phyloP scores from a whole-genome alignment of 1,140 invertebrate genomes.

The Drosophila leontia region DNA sequence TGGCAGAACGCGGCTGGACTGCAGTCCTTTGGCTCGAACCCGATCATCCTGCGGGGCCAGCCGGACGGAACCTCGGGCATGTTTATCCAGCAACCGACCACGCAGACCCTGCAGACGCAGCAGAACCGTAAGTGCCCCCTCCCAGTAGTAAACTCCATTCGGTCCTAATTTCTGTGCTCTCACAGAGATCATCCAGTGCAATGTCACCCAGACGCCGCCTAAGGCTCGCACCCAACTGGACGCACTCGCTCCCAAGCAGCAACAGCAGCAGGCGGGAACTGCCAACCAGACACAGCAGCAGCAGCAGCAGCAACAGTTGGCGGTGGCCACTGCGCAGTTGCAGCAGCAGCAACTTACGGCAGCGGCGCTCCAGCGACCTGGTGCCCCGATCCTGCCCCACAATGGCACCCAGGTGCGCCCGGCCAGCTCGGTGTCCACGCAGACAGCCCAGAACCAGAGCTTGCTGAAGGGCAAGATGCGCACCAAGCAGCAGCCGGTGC shows the following conservation, averaged over 20 bases:
- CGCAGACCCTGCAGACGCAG: constrained; percentile 81
- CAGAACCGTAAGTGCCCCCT: constrained; percentile 74
- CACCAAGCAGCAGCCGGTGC: constrained; percentile 85
- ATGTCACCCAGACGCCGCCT: constrained; percentile 76
- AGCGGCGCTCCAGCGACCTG: constrained; percentile 60
- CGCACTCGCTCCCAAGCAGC: constrained; percentile 72
- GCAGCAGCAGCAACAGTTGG: constrained; percentile 50
- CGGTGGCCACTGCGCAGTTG: constrained; percentile 57
- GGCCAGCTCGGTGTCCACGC: constrained; percentile 91
- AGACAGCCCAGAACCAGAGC: constrained; percentile 87
- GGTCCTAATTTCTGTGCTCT: background rate
- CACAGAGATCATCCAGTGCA: constrained; percentile 83
- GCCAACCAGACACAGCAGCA: constrained; percentile 54
- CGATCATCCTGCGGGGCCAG: constrained; percentile 93
- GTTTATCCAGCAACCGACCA: constrained; percentile 94
- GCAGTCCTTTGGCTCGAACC: constrained; percentile 91
- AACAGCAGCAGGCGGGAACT: constrained; percentile 42
- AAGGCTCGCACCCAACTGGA: constrained; percentile 76
- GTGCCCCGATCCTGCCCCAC: constrained; percentile 87
- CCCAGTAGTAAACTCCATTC: constrained; percentile 33
- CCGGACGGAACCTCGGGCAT: constrained; percentile 90
- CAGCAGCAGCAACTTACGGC: constrained; percentile 65
- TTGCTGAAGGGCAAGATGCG: constrained; percentile 81
- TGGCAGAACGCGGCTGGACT: constrained; percentile 87
- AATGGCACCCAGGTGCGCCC: constrained; percentile 88